phyloP scores from a whole-genome alignment of 64 coral and sea anemone species.

The Montipora capricornis region DNA sequence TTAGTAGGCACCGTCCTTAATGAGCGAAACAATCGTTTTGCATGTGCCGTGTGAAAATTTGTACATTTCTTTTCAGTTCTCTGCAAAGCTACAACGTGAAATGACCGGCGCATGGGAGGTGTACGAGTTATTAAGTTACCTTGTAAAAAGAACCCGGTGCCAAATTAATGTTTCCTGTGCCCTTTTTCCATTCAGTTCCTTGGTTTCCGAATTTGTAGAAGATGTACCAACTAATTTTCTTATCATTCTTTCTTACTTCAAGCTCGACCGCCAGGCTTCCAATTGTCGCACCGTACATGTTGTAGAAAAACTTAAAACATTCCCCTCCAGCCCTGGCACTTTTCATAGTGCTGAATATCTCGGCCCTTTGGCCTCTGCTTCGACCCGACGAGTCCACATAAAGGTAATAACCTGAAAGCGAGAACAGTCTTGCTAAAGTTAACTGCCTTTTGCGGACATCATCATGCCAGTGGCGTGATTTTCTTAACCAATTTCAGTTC shows the following conservation, averaged over 20 bases:
- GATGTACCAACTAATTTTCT: constrained; percentile 37
- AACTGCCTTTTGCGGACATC: too few species aligned
- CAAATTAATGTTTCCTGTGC: constrained; percentile 53
- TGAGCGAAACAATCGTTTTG: too few species aligned
- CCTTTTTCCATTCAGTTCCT: constrained; percentile 58
- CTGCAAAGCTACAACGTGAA: too few species aligned
- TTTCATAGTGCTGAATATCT: constrained; percentile 37
- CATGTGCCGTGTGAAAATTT: too few species aligned
- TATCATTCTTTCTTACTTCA: not conserved
- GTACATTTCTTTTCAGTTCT: too few species aligned
- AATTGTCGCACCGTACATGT: constrained; percentile 74
- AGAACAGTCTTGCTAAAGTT: not conserved
- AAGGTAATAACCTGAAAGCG: constrained; percentile 60
- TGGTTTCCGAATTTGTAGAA: constrained; percentile 70
- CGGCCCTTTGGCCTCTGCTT: constrained; percentile 21
- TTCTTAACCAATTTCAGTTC: too few species aligned
- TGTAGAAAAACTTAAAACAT: constrained; percentile 82
- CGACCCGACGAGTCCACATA: constrained; percentile 75
- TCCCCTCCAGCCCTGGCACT: constrained; percentile 40
- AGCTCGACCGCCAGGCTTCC: constrained; percentile 44
- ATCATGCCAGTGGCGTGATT: too few species aligned
- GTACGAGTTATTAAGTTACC: not conserved
- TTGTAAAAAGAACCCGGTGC: not conserved
- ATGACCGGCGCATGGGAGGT: too few species aligned
- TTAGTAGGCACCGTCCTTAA: too few species aligned